These are phyloP conservation scores for Brachystomella parvula DNA, from an alignment of 1,140 invertebrate species.

Conservation along the genomic window DNA sequence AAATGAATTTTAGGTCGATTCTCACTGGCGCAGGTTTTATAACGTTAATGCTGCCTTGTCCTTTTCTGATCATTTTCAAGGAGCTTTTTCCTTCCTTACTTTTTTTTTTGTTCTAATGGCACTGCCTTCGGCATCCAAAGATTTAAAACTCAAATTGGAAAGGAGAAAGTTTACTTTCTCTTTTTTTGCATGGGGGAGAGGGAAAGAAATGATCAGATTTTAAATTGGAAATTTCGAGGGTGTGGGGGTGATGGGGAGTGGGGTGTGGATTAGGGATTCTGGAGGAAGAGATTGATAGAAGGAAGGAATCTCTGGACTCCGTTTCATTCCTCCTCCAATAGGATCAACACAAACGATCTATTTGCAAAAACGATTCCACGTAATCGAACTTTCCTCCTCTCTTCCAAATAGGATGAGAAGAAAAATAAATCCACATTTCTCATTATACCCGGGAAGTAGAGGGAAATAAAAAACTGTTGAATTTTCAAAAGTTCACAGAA, in stretches of 20 bases:
- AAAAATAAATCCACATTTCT: slow-evolving; percentile 29
- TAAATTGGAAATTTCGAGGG: neutral
- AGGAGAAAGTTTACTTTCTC: slow-evolving; percentile 27
- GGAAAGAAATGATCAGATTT: neutral
- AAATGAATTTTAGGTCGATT: no score
- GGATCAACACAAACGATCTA: slow-evolving; percentile 38
- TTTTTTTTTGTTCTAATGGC: slow-evolving; percentile 29
- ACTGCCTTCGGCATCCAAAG: slow-evolving; percentile 26
- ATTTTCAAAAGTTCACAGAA: neutral
- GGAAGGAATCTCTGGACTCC: slow-evolving; percentile 10
- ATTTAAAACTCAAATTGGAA: slow-evolving; percentile 30
- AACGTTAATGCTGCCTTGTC: no score
- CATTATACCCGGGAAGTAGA: neutral
- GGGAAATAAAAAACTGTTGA: neutral
- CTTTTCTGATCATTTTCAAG: no score
- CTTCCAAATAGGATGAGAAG: slow-evolving; percentile 18
- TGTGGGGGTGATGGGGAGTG: neutral
- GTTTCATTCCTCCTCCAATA: slow-evolving; percentile 29
- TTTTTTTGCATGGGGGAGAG: slow-evolving; percentile 4
- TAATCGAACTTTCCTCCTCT: neutral
- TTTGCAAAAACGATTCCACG: slow-evolving; percentile 36
- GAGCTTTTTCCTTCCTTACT: no score
- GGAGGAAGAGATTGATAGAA: slow-evolving; percentile 13
- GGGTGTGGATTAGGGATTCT: neutral
- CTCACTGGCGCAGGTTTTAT: no score